Percentiles rank a stretch among this genome's conserved stretches.
These are phyloP conservation scores for Hirtodrosophila trivittata DNA, from an alignment of 2,888 invertebrate genomes.

Conservation along the genomic window DNA sequence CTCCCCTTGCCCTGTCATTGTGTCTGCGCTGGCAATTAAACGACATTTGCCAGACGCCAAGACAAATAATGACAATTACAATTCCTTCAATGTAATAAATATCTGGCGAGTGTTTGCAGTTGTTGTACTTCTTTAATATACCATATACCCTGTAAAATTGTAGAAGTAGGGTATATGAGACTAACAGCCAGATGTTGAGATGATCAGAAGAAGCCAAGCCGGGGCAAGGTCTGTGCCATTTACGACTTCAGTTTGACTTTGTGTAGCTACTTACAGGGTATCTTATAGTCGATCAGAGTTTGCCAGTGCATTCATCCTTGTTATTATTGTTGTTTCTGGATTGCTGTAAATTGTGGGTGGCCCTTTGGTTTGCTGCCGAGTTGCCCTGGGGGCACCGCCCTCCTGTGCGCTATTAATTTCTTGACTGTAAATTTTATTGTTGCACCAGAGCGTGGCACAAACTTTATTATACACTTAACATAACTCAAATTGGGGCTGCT, in stretches of 20 bases:
- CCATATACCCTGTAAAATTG: slow-evolving; percentile 18
- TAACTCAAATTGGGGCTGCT: slow-evolving; percentile 41
- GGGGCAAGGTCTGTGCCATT: too few species aligned
- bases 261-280: too few species aligned
- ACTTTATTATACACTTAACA: slow-evolving; percentile 66
- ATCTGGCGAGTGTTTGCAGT: slow-evolving; percentile 34
- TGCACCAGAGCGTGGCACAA: slow-evolving; percentile 55
- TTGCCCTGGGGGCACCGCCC: slow-evolving; percentile 37
- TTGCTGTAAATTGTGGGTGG: slow-evolving; percentile 33
- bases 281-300: too few species aligned
- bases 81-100: slow-evolving; percentile 77
- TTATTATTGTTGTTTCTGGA: slow-evolving; percentile 10
- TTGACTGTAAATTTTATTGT: slow-evolving; percentile 60
- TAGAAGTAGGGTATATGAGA: slow-evolving; percentile 13
- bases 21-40: slow-evolving; percentile 64
- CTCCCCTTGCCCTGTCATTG: neutral
- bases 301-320: neutral
- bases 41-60: slow-evolving; percentile 74
- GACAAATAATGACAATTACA: slow-evolving; percentile 79
- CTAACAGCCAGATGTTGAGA: neutral
- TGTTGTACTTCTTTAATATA: slow-evolving; percentile 17
- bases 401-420: slow-evolving; percentile 51
- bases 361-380: slow-evolving; percentile 9
- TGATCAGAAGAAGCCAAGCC: too few species aligned
- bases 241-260: too few species aligned